Evolutionary conservation across 1,140 invertebrate genomes (phyloP).

Genomic region (Anastrepha ludens): DNA sequence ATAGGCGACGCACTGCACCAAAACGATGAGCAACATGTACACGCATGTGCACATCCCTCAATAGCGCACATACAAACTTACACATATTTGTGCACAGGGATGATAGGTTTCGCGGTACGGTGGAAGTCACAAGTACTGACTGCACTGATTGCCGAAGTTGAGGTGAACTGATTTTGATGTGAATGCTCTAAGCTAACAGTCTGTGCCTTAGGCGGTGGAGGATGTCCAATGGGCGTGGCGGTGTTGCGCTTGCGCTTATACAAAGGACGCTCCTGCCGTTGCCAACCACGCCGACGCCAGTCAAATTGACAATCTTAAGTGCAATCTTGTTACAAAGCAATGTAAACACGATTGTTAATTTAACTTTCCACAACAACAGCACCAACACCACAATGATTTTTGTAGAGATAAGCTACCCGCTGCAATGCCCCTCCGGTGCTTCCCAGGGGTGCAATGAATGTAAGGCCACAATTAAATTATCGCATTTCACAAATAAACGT

Average conservation of each 20-base stretch:
- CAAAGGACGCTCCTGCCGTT: background rate
- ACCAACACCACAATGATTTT: background rate
- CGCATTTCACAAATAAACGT: conserved; percentile 50
- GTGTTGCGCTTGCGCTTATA: conserved; percentile 37
- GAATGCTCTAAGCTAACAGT: background rate
- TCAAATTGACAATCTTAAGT: conserved; percentile 72
- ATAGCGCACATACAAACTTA: background rate
- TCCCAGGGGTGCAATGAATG: conserved; percentile 50
- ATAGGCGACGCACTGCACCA: background rate
- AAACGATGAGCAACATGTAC: conserved; percentile 63
- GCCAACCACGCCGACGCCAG: background rate
- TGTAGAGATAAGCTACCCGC: background rate
- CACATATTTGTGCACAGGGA: background rate
- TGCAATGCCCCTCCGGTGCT: background rate
- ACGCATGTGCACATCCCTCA: too few species aligned
- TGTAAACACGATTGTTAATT: conserved; percentile 74
- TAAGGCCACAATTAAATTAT: conserved; percentile 51
- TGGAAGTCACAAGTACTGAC: background rate
- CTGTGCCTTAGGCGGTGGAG: conserved; percentile 7
- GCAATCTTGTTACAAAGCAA: conserved; percentile 74
- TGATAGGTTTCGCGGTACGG: too few species aligned
- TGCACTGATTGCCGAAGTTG: background rate
- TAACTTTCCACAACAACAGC: conserved; percentile 43
- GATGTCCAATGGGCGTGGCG: conserved; percentile 2
- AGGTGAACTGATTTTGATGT: background rate